Percentiles rank a stretch among this genome's conserved stretches.
These are phyloP conservation scores for Pachypeltis micranthus DNA, from an alignment of 1,140 invertebrate species.

Conservation along the genomic window DNA sequence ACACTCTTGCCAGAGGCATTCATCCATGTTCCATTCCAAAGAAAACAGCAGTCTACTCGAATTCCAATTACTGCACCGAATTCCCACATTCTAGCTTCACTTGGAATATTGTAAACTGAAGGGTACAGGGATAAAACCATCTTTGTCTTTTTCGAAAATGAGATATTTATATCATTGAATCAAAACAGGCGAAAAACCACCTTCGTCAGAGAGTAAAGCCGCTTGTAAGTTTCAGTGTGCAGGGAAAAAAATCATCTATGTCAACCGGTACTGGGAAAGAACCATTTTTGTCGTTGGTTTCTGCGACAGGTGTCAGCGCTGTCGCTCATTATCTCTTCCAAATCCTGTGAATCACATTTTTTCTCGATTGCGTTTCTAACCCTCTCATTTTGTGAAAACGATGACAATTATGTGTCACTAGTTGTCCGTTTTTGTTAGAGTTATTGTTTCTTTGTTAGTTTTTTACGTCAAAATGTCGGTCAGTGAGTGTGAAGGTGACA, in stretches of 20 bases:
- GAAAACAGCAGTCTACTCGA: too few relatives aligned
- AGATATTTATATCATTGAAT: not conserved
- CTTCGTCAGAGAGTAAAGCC: not conserved
- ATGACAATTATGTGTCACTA: not conserved
- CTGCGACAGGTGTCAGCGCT: not conserved
- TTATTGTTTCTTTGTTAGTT: not conserved
- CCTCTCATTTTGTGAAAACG: too few relatives aligned
- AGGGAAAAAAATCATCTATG: not conserved
- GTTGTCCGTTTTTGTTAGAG: not conserved
- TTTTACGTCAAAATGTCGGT: not conserved
- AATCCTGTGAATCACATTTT: not conserved
- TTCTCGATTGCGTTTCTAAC: not conserved
- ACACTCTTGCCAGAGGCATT: too few relatives aligned
- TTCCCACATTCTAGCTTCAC: too few relatives aligned
- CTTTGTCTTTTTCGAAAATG: not conserved
- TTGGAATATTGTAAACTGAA: not conserved
- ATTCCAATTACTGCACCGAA: too few relatives aligned
- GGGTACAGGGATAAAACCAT: not conserved
- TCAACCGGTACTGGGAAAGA: not conserved
- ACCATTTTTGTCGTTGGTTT: not conserved
- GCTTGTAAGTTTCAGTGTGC: not conserved
- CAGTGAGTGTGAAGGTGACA: too few relatives aligned
- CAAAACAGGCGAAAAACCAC: too few relatives aligned
- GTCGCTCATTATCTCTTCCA: too few relatives aligned
- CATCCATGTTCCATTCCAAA: too few relatives aligned